These are phyloP conservation scores for Drosophila mettleri DNA, from an alignment of 2,888 invertebrate genomes.

Conservation along the genomic window DNA sequence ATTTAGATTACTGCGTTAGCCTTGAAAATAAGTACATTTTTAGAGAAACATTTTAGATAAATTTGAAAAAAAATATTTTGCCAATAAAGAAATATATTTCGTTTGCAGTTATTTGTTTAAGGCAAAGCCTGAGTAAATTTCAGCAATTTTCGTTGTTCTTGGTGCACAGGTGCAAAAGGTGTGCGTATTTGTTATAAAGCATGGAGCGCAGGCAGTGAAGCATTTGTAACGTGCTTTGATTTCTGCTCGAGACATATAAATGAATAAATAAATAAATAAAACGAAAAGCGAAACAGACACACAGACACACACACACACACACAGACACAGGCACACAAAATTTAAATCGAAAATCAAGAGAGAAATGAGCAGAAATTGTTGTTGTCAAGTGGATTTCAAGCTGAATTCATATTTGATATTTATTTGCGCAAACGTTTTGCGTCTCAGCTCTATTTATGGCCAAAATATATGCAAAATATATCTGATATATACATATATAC, in stretches of 20 bases:
- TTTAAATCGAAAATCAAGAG: slow-evolving; percentile 19
- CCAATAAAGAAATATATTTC: neutral
- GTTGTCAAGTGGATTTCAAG: slow-evolving; percentile 40
- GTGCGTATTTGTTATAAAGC: slow-evolving; percentile 9
- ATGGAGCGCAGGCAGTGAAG: slow-evolving; percentile 25
- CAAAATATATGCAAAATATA: slow-evolving; percentile 20
- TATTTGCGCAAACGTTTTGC: slow-evolving; percentile 67
- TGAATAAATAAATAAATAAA: slow-evolving; percentile 43
- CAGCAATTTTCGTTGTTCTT: neutral
- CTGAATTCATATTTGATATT: slow-evolving; percentile 67
- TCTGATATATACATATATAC: neutral
- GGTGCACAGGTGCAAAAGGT: slow-evolving; percentile 14
- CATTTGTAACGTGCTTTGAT: slow-evolving; percentile 59
- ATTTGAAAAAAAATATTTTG: neutral
- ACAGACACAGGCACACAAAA: slow-evolving; percentile 3
- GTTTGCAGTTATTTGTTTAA: slow-evolving; percentile 2
- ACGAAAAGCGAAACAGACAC: slow-evolving; percentile 13
- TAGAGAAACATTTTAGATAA: neutral
- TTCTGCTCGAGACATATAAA: slow-evolving; percentile 35
- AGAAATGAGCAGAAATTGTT: slow-evolving; percentile 10
- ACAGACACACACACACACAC: neutral
- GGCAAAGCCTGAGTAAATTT: neutral
- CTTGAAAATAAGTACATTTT: neutral
- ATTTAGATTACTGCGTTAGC: neutral
- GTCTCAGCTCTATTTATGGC: slow-evolving; percentile 45